Conservation (phyloP, 2,113 vertebrate species). For the Thamnophis sirtalis region DNA sequence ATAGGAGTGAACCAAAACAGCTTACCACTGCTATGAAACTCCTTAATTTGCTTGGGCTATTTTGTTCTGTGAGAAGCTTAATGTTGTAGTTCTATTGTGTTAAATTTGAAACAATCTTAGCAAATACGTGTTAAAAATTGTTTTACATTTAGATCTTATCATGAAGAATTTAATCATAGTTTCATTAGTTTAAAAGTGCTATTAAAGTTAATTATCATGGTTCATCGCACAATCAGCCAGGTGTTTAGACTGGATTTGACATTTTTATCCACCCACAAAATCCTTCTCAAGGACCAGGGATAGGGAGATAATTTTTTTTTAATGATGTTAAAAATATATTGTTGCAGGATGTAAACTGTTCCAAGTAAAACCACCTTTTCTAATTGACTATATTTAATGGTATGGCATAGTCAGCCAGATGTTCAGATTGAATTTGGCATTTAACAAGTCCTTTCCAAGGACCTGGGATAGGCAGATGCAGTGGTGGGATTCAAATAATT, state of each 20-base stretch:
- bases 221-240: neutral
- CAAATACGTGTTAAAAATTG: slow-evolving; percentile 47
- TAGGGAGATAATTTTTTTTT: neutral
- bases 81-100: slow-evolving; percentile 22
- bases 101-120: slow-evolving; percentile 23
- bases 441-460: neutral
- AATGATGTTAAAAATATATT: neutral
- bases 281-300: neutral
- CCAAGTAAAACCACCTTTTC: neutral
- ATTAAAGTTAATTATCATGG: slow-evolving; percentile 14
- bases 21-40: slow-evolving; percentile 8
- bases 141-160: slow-evolving; percentile 34
- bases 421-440: neutral
- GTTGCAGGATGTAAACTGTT: neutral
- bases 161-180: neutral
- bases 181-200: neutral
- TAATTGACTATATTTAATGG: neutral
- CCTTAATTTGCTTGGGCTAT: neutral
- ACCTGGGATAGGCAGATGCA: neutral
- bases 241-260: neutral
- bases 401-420: neutral
- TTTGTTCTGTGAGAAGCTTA: slow-evolving; percentile 15
- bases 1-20: slow-evolving; percentile 9
- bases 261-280: neutral
- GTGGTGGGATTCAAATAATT: too few relatives aligned